Evolutionary conservation across 2,797 vertebrate species (phyloP), one percentile per base, ranked within the genome.

Genomic region (Scolopax bukidnonensis): DNA sequence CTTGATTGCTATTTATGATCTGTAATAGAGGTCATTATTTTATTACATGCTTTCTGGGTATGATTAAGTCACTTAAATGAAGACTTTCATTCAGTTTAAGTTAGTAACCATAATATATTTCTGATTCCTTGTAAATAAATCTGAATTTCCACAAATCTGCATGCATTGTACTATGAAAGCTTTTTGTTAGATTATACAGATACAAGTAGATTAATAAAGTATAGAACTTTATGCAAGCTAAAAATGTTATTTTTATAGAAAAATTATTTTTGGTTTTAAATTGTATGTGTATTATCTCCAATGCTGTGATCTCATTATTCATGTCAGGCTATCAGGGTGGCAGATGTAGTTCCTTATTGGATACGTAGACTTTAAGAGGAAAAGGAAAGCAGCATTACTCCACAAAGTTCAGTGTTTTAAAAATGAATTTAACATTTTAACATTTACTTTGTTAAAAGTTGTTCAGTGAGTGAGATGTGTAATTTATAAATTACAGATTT

Each of bases 21-120:
- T 95, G 91, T 97, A 97, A 98, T 97, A 94, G 96, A 98, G 97
- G 97, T 97, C 96, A 96, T 98, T 98, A 97, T 97, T 98, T 97
- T 98, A 97, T 97, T 97, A 91, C 89, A 92, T 94, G 81, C 77
- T 97, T 96, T 97, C 94, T 95, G 92, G 86, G 64, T 95, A 96
- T 97, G 96, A 98, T 98, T 97, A 97, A 96, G 95, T 96, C 97
- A 95, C 94, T 97, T 97, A 98, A 98, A 97, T 97, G 95, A 97
- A 96, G 75, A 88, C 61, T 97, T 97, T 94, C 95, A 93, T 97
- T 98, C 94, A 96, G 64, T 82, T 96, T 93, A 94, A 95, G 88
- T 97, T 97, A 97, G 95, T 86, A 90, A 96, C 94, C 96, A 97
- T 96, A 97, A 97, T 97, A 61, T 91, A 94, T 90, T 97, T 98